Base-by-base conservation (phyloP, 2,797 vertebrate genomes). In the Chromobotia macracanthus region DNA sequence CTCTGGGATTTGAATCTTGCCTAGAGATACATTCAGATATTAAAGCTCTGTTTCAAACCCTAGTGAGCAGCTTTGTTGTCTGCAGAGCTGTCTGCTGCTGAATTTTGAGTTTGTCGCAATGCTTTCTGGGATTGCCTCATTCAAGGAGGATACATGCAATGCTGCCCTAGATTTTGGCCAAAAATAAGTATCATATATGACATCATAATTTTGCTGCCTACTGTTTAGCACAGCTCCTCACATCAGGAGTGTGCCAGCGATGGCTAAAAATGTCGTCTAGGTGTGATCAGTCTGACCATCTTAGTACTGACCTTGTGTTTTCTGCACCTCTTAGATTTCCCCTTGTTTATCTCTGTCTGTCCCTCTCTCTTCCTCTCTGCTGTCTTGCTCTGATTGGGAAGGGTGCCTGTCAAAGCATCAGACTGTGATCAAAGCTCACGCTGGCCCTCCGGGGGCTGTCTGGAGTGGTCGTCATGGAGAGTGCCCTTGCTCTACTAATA, bases 401-500 rank as follows among this genome's bases (percentile, higher is more conserved):
- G 46, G 72, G 64, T 53, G 69, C 56, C 87, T 90, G 85, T 91
- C 87, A 89, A 86, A 82, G 50, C 84, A 87, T 84, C 85, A 78
- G 83, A 75, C 86, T 87, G 75, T 92, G 89, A 90, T 92, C 91
- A 91, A 85, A 89, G 85, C 75, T 86, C 83, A 86, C 77, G 87
- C 81, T 61, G 74, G 81, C 83, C 88, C 87, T 4, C 70, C 81
- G 87, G 88, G 89, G 81, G 85, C 74, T 60, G 68, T 72, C 80
- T 58, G 8, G 16, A 76, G 31, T 38, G 50, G 74, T 77, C 68
- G 11, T 38, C 74, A 72, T 81, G 80, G 74, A 83, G 78, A 86
- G 82, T 89, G 89, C 91, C 89, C 90, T 89, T 90, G 87, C 83
- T 85, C 84, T 66, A 82, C 89, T 91, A 91, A 92, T 90, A 91